A percentile compares a stretch with the other conserved stretches of the same genome.
These are phyloP conservation scores for Nineta flava DNA, from an alignment of 2,888 invertebrate species.

Conservation along the genomic window DNA sequence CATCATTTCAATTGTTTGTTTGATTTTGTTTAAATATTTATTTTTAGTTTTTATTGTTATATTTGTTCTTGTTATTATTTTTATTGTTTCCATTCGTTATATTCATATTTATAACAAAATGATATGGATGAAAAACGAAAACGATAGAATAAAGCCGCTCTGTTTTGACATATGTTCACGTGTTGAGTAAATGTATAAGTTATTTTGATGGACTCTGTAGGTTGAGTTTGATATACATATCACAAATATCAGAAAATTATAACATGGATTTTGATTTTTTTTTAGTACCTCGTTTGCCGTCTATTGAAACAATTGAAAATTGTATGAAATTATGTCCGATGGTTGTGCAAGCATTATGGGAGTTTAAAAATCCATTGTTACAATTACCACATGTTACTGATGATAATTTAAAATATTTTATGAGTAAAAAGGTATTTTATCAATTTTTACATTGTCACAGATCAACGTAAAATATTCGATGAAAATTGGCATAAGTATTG, in stretches of 20 bases:
- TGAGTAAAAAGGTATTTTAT: constrained; percentile 46
- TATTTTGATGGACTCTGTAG: too few species aligned
- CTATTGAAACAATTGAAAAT: constrained; percentile 90
- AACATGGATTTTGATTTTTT: constrained; percentile 15
- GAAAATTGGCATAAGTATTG: too few species aligned
- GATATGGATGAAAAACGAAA: too few species aligned
- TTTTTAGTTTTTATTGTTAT: too few species aligned
- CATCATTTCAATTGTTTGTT: too few species aligned
- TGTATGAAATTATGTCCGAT: constrained; percentile 95
- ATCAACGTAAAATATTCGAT: constrained; percentile 20
- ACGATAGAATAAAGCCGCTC: too few species aligned
- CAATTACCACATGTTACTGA: constrained; percentile 89
- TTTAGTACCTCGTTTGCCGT: constrained; percentile 64
- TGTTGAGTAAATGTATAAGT: neutral
- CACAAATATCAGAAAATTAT: neutral
- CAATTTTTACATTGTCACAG: too few species aligned
- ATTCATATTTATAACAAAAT: too few species aligned
- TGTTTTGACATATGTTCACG: too few species aligned
- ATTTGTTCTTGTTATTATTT: too few species aligned
- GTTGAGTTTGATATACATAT: neutral
- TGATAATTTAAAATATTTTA: constrained; percentile 76
- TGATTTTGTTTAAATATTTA: too few species aligned
- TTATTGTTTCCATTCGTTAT: too few species aligned
- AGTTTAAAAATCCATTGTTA: constrained; percentile 81
- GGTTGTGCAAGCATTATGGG: constrained; percentile 95